Base-by-base conservation (phyloP, 92 coral and sea anemone genomes). In the Porites divaricata region DNA sequence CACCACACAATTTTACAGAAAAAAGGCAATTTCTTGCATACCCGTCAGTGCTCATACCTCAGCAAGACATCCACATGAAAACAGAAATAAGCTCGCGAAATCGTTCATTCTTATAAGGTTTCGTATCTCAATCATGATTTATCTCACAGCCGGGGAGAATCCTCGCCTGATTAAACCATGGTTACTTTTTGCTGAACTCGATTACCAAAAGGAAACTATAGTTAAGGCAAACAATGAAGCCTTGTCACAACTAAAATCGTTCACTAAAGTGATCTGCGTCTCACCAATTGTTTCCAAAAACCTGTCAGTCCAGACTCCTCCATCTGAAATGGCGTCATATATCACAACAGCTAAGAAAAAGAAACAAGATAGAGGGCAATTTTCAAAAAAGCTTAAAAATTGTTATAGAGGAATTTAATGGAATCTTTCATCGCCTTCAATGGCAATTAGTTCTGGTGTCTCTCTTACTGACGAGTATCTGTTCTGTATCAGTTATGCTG, bases 271-370 rank as follows among this genome's bases (percentile, higher is more conserved):
- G 45, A 35, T 35, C 28, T 25, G 22, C 20, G 8, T 21, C 78
- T 64, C 25, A 74, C 78, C 78, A 35, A 2, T 74, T 74, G 78
- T 74, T 57, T 74, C 66, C 53, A 74, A 74, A 51, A 54, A 57
- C 56, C 78, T 74, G 65, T 56, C 6, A 6, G 78, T 63, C 41
- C 50, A 74, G 9, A 52, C 0, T 53, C 50, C 21, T 74, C 66
- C 78, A 1, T 74, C 78, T 0, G 6, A 8, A 53, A 74, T 52
- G 2, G 65, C 78, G 17, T 74, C 78, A 54, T 54, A 56, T 24
- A 74, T 74, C n/a, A 54, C 66, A n/a, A 57, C 64, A 15, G 78
- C 78, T 74, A 35, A 48, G 45, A 35, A 35, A 35, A 35, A 2
- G 45, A 21, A 17, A 20, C 9, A 7, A 28, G 28, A 77, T 11